Percentiles rank a stretch among this genome's conserved stretches.
phyloP scores from a whole-genome alignment of 1,140 invertebrate genomes.

The Wasmannia auropunctata region DNA sequence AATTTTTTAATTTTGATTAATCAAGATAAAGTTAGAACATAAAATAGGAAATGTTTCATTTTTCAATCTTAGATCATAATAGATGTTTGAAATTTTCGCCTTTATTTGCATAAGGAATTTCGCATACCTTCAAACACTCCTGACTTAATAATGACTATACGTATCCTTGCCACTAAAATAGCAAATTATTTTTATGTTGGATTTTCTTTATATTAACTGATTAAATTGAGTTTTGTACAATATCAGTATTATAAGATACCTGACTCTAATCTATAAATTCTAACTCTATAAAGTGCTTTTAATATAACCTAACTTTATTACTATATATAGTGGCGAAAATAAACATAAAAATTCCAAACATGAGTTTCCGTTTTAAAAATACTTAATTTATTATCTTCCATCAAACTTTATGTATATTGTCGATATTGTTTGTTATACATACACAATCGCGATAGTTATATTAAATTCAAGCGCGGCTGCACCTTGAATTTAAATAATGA shows the following conservation, averaged over 20 bases:
- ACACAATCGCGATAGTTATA: neutral
- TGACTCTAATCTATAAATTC: neutral
- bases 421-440: neutral
- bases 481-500: neutral
- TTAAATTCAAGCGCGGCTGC: too few relatives aligned
- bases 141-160: neutral
- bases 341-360: too few relatives aligned
- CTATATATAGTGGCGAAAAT: too few relatives aligned
- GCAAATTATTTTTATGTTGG: neutral
- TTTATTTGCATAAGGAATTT: neutral
- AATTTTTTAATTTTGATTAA: neutral
- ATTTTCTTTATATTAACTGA: neutral
- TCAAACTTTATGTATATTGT: neutral
- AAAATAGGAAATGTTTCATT: neutral
- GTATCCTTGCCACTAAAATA: neutral
- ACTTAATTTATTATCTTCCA: neutral
- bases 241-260: neutral
- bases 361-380: neutral
- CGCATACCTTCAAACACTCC: neutral
- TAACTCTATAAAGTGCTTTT: neutral
- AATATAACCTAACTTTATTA: neutral
- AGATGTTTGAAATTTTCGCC: neutral
- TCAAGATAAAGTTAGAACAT: neutral
- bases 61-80: neutral
- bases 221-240: neutral